phyloP scores from a whole-genome alignment of 2,797 vertebrate species.

The Melanotaenia pygmaea region DNA sequence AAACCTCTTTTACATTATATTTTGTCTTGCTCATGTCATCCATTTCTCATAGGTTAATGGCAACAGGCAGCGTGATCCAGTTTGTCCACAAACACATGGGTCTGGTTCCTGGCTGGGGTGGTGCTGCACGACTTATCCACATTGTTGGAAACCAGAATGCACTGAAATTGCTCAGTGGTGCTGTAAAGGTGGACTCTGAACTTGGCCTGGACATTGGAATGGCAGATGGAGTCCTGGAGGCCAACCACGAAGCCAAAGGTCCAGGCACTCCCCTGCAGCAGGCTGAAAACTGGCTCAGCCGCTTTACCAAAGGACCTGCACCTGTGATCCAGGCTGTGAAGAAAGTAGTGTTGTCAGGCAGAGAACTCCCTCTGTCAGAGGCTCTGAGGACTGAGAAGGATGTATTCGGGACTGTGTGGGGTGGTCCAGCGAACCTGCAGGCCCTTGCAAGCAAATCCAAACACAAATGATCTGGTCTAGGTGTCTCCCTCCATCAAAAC shows the following conservation, averaged over 20 bases:
- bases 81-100: slow-evolving; percentile 98
- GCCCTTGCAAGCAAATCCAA: slow-evolving; percentile 87
- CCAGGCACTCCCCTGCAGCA: slow-evolving; percentile 66
- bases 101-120: slow-evolving; percentile 95
- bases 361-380: slow-evolving; percentile 87
- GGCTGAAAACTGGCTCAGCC: slow-evolving; percentile 86
- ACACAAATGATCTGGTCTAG: slow-evolving; percentile 80
- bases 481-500: background rate
- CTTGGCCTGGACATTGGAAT: slow-evolving; percentile 84
- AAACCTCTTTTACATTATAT: background rate
- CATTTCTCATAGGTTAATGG: slow-evolving; percentile 87
- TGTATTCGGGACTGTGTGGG: slow-evolving; percentile 92
- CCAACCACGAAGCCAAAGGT: slow-evolving; percentile 11
- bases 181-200: slow-evolving; percentile 80
- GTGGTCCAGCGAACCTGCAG: slow-evolving; percentile 88
- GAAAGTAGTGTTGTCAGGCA: slow-evolving; percentile 85
- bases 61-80: slow-evolving; percentile 88
- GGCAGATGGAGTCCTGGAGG: slow-evolving; percentile 80
- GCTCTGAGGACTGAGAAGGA: slow-evolving; percentile 90
- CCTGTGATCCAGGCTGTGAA: slow-evolving; percentile 89
- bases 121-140: slow-evolving; percentile 85
- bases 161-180: slow-evolving; percentile 87
- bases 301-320: slow-evolving; percentile 82
- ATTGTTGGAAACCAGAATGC: slow-evolving; percentile 86
- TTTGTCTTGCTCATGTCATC: background rate